Conservation (phyloP, 2,113 vertebrate species). For the Toxostoma redivivum region DNA sequence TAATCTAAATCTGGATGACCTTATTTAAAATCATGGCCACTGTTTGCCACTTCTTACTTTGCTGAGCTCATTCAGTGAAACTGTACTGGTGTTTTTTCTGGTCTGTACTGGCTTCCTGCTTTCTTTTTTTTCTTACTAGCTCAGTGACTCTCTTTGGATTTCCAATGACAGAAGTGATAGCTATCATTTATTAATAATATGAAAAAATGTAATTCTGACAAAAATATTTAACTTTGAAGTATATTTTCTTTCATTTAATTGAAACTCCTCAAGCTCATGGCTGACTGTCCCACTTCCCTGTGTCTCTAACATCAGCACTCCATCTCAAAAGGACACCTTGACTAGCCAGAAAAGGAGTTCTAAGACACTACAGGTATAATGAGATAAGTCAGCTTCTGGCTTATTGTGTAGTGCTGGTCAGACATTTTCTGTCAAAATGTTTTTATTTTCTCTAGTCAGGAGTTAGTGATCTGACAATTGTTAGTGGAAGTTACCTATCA, state of each 20-base stretch:
- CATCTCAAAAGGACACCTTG: neutral
- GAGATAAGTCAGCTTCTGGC: neutral
- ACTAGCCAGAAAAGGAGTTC: neutral
- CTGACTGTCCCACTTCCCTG: neutral
- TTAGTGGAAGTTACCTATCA: conserved; percentile 21
- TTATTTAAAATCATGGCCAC: neutral
- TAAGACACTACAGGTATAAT: neutral
- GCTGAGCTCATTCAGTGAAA: neutral
- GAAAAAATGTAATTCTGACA: neutral
- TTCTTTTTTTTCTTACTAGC: neutral
- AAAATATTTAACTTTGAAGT: neutral
- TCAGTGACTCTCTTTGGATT: neutral
- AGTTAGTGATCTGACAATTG: conserved; percentile 14
- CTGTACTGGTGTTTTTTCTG: neutral
- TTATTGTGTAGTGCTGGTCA: neutral
- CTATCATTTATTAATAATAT: neutral
- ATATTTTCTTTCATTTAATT: neutral
- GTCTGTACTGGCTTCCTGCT: neutral
- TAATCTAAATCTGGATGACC: neutral
- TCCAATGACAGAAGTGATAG: neutral
- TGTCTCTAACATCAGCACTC: neutral
- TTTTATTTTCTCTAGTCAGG: conserved; percentile 21
- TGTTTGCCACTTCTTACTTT: neutral
- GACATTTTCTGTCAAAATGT: conserved; percentile 37
- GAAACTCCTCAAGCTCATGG: neutral